Evolutionary conservation across 1,140 invertebrate genomes (phyloP).

Genomic region (Liolophura sinensis): DNA sequence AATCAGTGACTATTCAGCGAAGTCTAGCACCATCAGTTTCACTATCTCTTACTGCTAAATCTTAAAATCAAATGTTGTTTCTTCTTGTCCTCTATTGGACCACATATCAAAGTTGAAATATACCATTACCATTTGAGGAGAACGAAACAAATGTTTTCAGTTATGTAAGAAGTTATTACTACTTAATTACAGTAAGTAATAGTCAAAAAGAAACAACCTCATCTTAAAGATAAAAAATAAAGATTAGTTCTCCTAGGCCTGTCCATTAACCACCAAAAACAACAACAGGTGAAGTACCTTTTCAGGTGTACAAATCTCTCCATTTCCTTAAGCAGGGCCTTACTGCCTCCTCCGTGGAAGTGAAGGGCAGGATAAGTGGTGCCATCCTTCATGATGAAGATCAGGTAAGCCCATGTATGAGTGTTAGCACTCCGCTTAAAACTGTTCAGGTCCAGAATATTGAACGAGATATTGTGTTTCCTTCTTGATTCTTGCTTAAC

Average conservation of each 20-base stretch:
- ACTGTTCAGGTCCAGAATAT: constrained; percentile 60
- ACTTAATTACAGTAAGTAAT: no score
- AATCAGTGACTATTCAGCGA: no score
- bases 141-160: no score
- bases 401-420: constrained; percentile 54
- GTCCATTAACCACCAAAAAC: background rate
- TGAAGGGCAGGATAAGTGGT: constrained; percentile 77
- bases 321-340: constrained; percentile 71
- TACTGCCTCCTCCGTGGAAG: constrained; percentile 84
- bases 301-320: constrained; percentile 59
- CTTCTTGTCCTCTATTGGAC: no score
- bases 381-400: constrained; percentile 67
- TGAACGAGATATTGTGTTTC: constrained; percentile 58
- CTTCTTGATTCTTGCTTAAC: constrained; percentile 43
- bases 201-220: no score
- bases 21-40: no score
- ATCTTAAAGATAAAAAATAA: no score
- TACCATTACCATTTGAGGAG: no score
- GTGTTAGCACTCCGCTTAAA: constrained; percentile 53
- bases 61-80: no score
- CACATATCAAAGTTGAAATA: no score
- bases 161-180: no score
- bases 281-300: constrained; percentile 43
- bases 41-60: no score
- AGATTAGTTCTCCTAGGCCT: background rate